Evolutionary conservation across 2,113 vertebrate genomes (phyloP).

Genomic region (Pseudopipra pipra): DNA sequence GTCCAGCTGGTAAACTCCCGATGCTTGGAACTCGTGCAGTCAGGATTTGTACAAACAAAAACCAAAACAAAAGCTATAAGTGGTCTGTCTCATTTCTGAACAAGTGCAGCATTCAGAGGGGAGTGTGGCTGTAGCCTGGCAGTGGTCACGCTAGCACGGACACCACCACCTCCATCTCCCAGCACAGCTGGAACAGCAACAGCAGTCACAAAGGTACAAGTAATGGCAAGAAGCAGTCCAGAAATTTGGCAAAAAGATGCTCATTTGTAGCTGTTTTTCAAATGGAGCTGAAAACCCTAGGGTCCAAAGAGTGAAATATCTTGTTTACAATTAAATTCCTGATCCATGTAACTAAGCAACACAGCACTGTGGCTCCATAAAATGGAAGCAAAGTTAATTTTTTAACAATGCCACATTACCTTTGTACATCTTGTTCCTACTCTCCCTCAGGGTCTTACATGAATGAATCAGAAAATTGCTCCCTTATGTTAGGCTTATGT

Average conservation of each 20-base stretch:
- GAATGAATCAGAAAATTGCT: slow-evolving; percentile 81
- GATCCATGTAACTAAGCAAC: slow-evolving; percentile 24
- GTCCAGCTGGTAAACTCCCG: slow-evolving; percentile 11
- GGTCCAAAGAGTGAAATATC: slow-evolving; percentile 17
- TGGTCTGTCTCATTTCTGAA: slow-evolving; percentile 55
- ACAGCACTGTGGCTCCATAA: slow-evolving; percentile 11
- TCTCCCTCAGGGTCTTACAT: slow-evolving; percentile 77
- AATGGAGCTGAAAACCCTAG: background rate
- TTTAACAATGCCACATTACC: slow-evolving; percentile 72
- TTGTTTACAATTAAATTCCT: slow-evolving; percentile 50
- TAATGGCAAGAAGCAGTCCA: background rate
- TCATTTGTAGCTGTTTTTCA: background rate
- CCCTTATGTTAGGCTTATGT: slow-evolving; percentile 73
- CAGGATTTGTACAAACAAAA: slow-evolving; percentile 72
- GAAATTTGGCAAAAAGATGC: background rate
- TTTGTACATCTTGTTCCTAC: slow-evolving; percentile 72
- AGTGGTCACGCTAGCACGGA: slow-evolving; percentile 53
- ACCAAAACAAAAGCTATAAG: slow-evolving; percentile 69
- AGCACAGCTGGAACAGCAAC: background rate
- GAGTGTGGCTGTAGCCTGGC: background rate
- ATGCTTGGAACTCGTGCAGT: slow-evolving; percentile 42
- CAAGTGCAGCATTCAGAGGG: slow-evolving; percentile 76
- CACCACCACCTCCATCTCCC: background rate
- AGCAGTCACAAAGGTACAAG: background rate
- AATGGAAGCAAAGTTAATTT: slow-evolving; percentile 73